Evolutionary conservation across 2,797 vertebrate genomes (phyloP).

Genomic region (Enteromius unitaeniatus): DNA sequence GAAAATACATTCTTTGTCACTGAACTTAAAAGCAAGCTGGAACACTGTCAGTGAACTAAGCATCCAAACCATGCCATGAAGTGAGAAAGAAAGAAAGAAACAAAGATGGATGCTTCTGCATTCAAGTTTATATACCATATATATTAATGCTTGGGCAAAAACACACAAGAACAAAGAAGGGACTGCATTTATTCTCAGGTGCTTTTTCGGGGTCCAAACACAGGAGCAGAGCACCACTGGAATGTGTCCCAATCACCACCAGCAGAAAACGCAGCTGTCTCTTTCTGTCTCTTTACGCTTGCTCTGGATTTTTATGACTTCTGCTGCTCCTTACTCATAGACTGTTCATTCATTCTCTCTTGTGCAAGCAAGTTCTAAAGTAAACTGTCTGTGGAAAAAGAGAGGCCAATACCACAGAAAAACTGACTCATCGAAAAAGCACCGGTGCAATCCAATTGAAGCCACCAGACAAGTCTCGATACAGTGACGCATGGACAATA

Average conservation of each 20-base stretch:
- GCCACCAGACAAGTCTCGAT: conserved; percentile 62
- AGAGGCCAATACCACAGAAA: conserved; percentile 36
- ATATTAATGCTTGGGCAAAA: conserved; percentile 44
- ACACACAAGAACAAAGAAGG: conserved; percentile 53
- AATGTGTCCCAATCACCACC: conserved; percentile 59
- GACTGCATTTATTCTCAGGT: conserved; percentile 58
- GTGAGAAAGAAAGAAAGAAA: conserved; percentile 10
- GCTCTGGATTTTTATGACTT: conserved; percentile 1
- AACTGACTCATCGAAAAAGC: conserved; percentile 49
- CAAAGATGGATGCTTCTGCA: conserved; percentile 24
- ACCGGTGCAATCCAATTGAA: conserved; percentile 50
- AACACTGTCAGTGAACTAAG: conserved; percentile 40
- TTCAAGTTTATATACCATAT: conserved; percentile 36
- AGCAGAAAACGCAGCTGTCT: conserved; percentile 39
- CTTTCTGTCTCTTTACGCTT: not conserved
- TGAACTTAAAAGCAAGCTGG: conserved; percentile 20
- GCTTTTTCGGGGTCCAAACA: conserved; percentile 65
- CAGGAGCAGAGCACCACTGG: conserved; percentile 66
- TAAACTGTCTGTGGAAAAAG: conserved; percentile 30
- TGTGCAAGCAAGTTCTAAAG: not conserved
- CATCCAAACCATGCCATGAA: conserved; percentile 45
- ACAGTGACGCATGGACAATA: conserved; percentile 69
- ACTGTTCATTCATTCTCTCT: conserved; percentile 39
- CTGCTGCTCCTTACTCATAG: conserved; percentile 25
- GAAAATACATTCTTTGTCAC: not conserved